phyloP scores from a whole-genome alignment of 1,140 invertebrate genomes.

The Eulimnadia texana region DNA sequence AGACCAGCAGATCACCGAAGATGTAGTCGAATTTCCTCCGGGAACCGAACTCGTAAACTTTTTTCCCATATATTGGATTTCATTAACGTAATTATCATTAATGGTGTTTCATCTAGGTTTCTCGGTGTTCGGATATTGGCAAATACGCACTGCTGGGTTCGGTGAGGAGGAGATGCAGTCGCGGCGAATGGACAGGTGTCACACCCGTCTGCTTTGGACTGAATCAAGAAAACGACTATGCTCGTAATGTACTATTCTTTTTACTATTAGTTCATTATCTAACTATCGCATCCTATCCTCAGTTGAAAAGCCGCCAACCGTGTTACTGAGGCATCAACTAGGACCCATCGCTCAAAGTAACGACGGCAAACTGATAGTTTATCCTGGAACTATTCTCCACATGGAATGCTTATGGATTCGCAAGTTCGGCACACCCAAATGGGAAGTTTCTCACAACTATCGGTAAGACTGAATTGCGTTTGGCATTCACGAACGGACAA shows the following conservation, averaged over 20 bases:
- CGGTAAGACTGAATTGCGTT: slow-evolving; percentile 31
- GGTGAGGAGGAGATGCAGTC: slow-evolving; percentile 46
- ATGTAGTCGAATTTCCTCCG: slow-evolving; percentile 55
- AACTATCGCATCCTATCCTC: neutral
- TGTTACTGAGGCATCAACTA: slow-evolving; percentile 58
- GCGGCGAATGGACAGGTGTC: slow-evolving; percentile 60
- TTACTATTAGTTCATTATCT: neutral
- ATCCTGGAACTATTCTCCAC: slow-evolving; percentile 65
- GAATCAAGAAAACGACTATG: slow-evolving; percentile 71
- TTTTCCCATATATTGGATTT: slow-evolving; percentile 10
- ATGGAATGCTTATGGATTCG: slow-evolving; percentile 77
- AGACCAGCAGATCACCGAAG: slow-evolving; percentile 56
- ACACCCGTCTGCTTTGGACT: slow-evolving; percentile 62
- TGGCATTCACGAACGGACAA: no score
- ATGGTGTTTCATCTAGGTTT: slow-evolving; percentile 24
- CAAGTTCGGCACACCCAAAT: slow-evolving; percentile 65
- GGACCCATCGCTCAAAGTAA: slow-evolving; percentile 75
- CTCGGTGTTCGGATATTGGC: slow-evolving; percentile 63
- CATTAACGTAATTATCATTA: neutral
- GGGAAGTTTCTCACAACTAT: slow-evolving; percentile 55
- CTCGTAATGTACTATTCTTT: slow-evolving; percentile 38
- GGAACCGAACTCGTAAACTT: slow-evolving; percentile 48
- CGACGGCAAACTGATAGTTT: slow-evolving; percentile 65
- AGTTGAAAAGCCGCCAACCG: slow-evolving; percentile 75
- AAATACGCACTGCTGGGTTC: slow-evolving; percentile 44